Conservation (phyloP, 2,888 invertebrate genomes). For the Trissoscelio sp. region DNA sequence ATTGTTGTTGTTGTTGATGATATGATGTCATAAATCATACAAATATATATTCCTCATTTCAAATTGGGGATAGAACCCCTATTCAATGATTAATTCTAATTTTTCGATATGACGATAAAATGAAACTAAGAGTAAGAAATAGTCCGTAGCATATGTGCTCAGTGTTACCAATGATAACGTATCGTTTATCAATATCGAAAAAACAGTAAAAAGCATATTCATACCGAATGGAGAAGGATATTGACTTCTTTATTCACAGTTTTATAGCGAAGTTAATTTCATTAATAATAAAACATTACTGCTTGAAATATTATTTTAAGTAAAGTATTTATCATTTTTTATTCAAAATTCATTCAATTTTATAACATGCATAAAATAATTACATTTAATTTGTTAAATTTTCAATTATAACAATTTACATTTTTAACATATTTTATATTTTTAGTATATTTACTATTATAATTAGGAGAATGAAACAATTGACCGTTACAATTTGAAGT, state of each 20-base stretch:
- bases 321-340: too few species aligned
- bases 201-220: not conserved
- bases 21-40: not conserved
- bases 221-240: not conserved
- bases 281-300: not conserved
- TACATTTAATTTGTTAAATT: too few species aligned
- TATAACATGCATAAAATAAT: too few species aligned
- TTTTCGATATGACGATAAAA: constrained; percentile 13
- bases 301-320: not conserved
- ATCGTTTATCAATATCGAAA: constrained; percentile 20
- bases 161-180: not conserved
- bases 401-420: too few species aligned
- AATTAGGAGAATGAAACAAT: too few species aligned
- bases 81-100: constrained; percentile 16
- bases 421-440: too few species aligned
- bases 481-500: too few species aligned
- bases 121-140: constrained; percentile 10
- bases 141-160: constrained; percentile 9
- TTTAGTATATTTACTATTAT: too few species aligned
- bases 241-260: not conserved
- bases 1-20: not conserved
- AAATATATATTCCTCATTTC: not conserved
- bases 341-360: too few species aligned
- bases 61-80: not conserved
- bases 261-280: not conserved